Percentiles rank a stretch among this genome's conserved stretches.
These are phyloP conservation scores for Pammene fasciana DNA, from an alignment of 2,888 invertebrate genomes.

Conservation along the genomic window DNA sequence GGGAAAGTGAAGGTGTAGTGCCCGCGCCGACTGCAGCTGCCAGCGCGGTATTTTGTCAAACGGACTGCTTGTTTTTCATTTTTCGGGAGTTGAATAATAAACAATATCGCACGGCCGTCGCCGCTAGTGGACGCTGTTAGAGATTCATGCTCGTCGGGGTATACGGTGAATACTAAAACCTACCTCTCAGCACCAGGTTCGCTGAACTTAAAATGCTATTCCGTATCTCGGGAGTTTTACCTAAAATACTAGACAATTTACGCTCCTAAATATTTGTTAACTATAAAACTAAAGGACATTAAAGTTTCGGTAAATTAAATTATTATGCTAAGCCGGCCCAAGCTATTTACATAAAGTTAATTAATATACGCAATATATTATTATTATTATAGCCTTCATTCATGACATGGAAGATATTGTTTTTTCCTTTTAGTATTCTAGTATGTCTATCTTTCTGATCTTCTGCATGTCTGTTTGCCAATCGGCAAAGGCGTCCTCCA, in stretches of 20 bases:
- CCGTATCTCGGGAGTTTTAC: background rate
- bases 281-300: background rate
- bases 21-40: conserved; percentile 3
- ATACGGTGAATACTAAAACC: conserved; percentile 24
- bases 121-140: conserved; percentile 25
- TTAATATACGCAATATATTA: too few species aligned
- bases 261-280: conserved; percentile 9
- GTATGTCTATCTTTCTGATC: too few species aligned
- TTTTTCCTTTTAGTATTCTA: too few species aligned
- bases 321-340: background rate
- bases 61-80: conserved; percentile 30
- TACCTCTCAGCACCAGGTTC: background rate
- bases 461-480: too few species aligned
- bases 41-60: conserved; percentile 30
- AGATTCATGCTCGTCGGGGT: conserved; percentile 28
- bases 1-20: conserved; percentile 32
- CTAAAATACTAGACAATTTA: conserved; percentile 6
- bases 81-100: conserved; percentile 37
- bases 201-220: conserved; percentile 7
- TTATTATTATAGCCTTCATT: too few species aligned
- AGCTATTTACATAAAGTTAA: background rate
- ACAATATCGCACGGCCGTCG: conserved; percentile 31
- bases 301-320: conserved; percentile 10
- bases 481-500: too few species aligned
- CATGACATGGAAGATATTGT: too few species aligned